These are phyloP conservation scores for Clivina fossor DNA, from an alignment of 2,888 invertebrate species.

Conservation along the genomic window DNA sequence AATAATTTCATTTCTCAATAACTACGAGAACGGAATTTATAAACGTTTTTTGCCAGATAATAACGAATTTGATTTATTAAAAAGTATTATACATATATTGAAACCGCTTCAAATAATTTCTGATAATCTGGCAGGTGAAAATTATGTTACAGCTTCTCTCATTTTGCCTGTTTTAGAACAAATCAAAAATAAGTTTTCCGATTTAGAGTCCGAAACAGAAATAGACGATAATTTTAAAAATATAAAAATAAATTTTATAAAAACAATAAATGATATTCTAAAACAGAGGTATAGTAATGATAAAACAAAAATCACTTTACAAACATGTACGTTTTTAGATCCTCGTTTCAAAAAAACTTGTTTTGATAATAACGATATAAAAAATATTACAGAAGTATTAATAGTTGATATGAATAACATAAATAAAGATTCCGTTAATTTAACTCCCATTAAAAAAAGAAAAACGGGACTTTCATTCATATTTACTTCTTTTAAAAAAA, in stretches of 20 bases:
- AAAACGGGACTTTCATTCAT: too few relatives aligned
- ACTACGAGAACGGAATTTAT: constrained; percentile 5
- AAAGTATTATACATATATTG: neutral
- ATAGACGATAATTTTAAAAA: neutral
- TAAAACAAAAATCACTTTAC: constrained; percentile 1
- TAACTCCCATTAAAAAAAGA: too few relatives aligned
- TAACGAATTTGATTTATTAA: constrained; percentile 1
- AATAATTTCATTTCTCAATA: neutral
- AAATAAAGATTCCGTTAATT: too few relatives aligned
- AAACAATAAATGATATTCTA: neutral
- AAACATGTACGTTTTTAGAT: constrained; percentile 7
- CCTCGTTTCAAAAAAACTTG: constrained; percentile 3
- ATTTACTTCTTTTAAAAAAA: too few relatives aligned
- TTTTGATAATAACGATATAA: neutral
- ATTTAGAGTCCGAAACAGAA: neutral
- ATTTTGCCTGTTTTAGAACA: constrained; percentile 6
- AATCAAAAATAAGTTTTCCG: neutral
- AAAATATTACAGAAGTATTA: neutral
- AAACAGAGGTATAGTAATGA: neutral
- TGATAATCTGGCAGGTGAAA: constrained; percentile 4
- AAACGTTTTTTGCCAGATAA: neutral
- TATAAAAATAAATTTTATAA: constrained; percentile 1
- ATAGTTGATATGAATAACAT: neutral
- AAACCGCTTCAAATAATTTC: neutral
- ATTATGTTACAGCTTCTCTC: neutral